Conservation (phyloP, 2,797 vertebrate species). For the Dipus sagitta region DNA sequence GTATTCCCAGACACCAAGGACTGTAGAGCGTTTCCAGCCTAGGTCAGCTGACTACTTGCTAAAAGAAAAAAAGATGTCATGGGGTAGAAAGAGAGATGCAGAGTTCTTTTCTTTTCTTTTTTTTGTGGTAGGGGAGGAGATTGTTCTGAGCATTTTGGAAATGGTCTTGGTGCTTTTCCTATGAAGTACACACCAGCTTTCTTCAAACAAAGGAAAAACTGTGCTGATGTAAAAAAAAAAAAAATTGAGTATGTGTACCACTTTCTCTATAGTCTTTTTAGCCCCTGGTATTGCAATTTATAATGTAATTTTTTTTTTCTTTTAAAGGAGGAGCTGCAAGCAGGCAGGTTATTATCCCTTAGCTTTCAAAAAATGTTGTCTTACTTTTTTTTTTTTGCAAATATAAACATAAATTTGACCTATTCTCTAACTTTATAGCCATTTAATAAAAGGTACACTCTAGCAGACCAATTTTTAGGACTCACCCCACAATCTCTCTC, state of each 20-base stretch:
- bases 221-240: conserved; percentile 39
- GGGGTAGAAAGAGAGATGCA: conserved; percentile 39
- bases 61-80: not conserved
- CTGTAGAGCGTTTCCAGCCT: conserved; percentile 30
- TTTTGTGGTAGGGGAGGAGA: not conserved
- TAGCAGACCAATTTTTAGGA: not conserved
- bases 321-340: not conserved
- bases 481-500: not conserved
- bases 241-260: conserved; percentile 1
- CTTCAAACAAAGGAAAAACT: conserved; percentile 50
- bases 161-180: conserved; percentile 43
- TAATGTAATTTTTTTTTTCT: not conserved
- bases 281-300: conserved; percentile 3
- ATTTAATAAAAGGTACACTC: not conserved
- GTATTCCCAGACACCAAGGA: not conserved
- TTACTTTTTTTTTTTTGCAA: conserved; percentile 40
- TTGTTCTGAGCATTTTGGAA: conserved; percentile 48
- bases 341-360: conserved; percentile 22
- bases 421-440: not conserved
- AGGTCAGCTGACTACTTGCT: conserved; percentile 44
- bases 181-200: conserved; percentile 53
- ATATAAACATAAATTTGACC: conserved; percentile 25
- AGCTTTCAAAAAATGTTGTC: not conserved
- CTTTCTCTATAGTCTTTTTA: conserved; percentile 18
- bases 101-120: conserved; percentile 31